Evolutionary conservation across 1,140 invertebrate species (phyloP).

Genomic region (Homalodisca vitripennis): DNA sequence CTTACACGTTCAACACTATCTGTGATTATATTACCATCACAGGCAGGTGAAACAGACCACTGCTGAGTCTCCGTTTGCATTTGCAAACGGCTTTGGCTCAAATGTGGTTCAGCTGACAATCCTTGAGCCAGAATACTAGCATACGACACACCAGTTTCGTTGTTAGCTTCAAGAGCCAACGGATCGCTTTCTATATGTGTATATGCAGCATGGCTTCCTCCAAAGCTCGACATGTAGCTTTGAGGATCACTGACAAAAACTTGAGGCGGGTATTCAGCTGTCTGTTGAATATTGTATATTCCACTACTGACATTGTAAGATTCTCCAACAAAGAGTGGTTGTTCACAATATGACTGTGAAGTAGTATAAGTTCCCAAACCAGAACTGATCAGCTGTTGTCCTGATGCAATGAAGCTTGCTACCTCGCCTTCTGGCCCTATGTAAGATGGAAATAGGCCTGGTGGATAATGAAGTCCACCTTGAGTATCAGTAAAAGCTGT

Average conservation of each 20-base stretch:
- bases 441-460: constrained; percentile 25
- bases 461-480: constrained; percentile 17
- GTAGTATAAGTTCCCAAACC: constrained; percentile 47
- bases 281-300: not conserved
- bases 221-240: constrained; percentile 8
- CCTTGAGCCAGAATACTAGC: constrained; percentile 71
- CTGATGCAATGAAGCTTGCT: constrained; percentile 54
- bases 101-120: constrained; percentile 44
- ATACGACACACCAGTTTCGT: constrained; percentile 56
- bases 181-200: constrained; percentile 18
- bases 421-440: constrained; percentile 44
- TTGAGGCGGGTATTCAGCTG: not conserved
- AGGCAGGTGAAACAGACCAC: constrained; percentile 41
- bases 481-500: constrained; percentile 1
- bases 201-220: constrained; percentile 16
- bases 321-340: constrained; percentile 16
- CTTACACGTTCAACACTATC: constrained; percentile 31
- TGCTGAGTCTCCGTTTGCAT: constrained; percentile 33
- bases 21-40: constrained; percentile 39
- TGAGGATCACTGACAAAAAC: constrained; percentile 6
- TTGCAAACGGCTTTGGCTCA: constrained; percentile 3
- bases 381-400: constrained; percentile 49
- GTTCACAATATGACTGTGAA: constrained; percentile 31
- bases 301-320: not conserved
- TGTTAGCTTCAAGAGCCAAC: constrained; percentile 17